phyloP scores from a whole-genome alignment of 2,797 vertebrate genomes.

The Lagocephalus sceleratus region DNA sequence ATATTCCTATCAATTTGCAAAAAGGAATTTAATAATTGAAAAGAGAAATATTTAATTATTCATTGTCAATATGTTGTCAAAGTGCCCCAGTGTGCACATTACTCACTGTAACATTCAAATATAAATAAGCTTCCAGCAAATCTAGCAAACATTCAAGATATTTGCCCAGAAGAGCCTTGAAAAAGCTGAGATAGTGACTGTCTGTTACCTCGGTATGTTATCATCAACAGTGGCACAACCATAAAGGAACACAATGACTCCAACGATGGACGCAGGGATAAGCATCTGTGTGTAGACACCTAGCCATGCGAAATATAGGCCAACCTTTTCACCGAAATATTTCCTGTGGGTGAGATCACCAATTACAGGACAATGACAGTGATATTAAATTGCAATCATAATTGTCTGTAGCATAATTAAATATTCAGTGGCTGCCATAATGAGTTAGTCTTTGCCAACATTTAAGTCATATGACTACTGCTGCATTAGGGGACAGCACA shows the following conservation, averaged over 20 bases:
- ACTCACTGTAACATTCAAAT: too few species aligned
- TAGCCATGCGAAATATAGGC: constrained; percentile 96
- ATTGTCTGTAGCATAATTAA: not conserved
- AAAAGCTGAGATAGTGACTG: not conserved
- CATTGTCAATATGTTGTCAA: too few species aligned
- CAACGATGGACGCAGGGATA: constrained; percentile 90
- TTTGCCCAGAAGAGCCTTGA: not conserved
- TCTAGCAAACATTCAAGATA: too few species aligned
- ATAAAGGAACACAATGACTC: constrained; percentile 93
- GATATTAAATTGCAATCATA: not conserved
- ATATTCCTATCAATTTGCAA: too few species aligned
- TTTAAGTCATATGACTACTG: not conserved
- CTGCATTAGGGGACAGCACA: too few species aligned
- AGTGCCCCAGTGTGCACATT: too few species aligned
- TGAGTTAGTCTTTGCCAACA: not conserved
- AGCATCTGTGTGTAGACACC: constrained; percentile 98
- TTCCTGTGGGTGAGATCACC: constrained; percentile 75
- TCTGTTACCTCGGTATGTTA: constrained; percentile 90
- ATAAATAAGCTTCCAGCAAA: too few species aligned
- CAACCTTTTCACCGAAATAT: constrained; percentile 97
- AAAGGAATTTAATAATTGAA: too few species aligned
- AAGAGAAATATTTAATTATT: too few species aligned
- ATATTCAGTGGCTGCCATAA: too few species aligned
- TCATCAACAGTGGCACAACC: constrained; percentile 92
- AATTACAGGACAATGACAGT: not conserved